Evolutionary conservation across 2,888 invertebrate genomes (phyloP), one percentile per base, ranked within the genome.

Genomic region (Lepidocyrtinus sp.): DNA sequence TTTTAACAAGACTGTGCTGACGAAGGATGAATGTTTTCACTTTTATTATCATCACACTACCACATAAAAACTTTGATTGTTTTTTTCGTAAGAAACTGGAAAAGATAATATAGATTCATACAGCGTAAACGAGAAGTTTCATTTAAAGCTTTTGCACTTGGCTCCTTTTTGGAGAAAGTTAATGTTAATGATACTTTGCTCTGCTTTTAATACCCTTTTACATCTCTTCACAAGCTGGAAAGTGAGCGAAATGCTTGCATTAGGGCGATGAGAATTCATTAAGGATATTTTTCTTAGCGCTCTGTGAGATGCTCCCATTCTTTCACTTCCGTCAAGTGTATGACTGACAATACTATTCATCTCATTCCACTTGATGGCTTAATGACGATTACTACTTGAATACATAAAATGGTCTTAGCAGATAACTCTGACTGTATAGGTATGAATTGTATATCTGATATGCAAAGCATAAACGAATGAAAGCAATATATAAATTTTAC

Each of bases 311-410:
- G 17, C 2, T 26, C n/a, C 25, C 17, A n/a, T 17, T 26, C 12
- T 65, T 27, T 36, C 36, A 27, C 36, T 21, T 65, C 19, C 36
- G 19, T 19, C 19, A 36, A 27, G 17, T 15, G 24, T 21, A n/a
- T 1, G 68, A n/a, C 1, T 64, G 21, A 24, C n/a, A 15, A 25
- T 15, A 22, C 3, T 21, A 19, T 21, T 9, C 22, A 12, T 62
- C 46, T 36, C 50, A 26, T 62, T 36, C 45, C 22, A 2, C 71
- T 71, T 61, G 61, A 36, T 12, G 45, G 61, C 70, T 70, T 70
- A 70, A 70, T 70, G 70, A 70, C 70, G 27, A 61, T 70, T 50
- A 27, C 59, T 22, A 26, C 22, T 67, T 46, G 22, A 9, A 69
- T 59, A 9, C 1, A 25, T 24, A 24, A 68, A 55, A 68, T 65